Conservation (phyloP, 2,113 vertebrate species). For the Ibidorhyncha struthersii region DNA sequence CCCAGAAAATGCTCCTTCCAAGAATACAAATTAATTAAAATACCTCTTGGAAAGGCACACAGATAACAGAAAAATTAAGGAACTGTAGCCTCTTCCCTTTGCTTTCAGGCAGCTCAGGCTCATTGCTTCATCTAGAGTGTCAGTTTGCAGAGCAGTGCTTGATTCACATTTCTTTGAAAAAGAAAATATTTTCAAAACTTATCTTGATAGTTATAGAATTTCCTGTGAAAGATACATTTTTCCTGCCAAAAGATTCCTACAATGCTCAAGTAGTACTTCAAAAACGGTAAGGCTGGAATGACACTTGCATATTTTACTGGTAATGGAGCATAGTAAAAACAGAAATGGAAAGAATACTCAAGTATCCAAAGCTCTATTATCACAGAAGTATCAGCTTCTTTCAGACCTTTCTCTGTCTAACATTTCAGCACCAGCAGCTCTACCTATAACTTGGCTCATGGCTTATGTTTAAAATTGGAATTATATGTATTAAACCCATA, state of each 20-base stretch:
- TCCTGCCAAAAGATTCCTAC: slow-evolving; percentile 60
- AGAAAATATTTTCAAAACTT: slow-evolving; percentile 52
- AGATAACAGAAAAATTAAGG: slow-evolving; percentile 3
- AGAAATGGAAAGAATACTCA: slow-evolving; percentile 35
- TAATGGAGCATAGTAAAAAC: slow-evolving; percentile 58
- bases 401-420: background rate
- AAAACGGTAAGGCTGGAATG: slow-evolving; percentile 47
- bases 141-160: background rate
- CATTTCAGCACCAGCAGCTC: slow-evolving; percentile 27
- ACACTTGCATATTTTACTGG: slow-evolving; percentile 46
- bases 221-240: slow-evolving; percentile 55
- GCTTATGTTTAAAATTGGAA: background rate
- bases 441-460: background rate
- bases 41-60: background rate
- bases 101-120: background rate
- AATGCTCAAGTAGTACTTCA: slow-evolving; percentile 49
- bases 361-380: slow-evolving; percentile 16
- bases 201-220: slow-evolving; percentile 63
- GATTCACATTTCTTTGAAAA: slow-evolving; percentile 19
- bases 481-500: background rate
- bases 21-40: background rate
- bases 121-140: slow-evolving; percentile 19
- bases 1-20: background rate
- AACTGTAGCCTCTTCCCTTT: background rate
- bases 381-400: slow-evolving; percentile 7